Evolutionary conservation across 2,113 vertebrate species (phyloP).

Genomic region (Edolisoma coerulescens): DNA sequence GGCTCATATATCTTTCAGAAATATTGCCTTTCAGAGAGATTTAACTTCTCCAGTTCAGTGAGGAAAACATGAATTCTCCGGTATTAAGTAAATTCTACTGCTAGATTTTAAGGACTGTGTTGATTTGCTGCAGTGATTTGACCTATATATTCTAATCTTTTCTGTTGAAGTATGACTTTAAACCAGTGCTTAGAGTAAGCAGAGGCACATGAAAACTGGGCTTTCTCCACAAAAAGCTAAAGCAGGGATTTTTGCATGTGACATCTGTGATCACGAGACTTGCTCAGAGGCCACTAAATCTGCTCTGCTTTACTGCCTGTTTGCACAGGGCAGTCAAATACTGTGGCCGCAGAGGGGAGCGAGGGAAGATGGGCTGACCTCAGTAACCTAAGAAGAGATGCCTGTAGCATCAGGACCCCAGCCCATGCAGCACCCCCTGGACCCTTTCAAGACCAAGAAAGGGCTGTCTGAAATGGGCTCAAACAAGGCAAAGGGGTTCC

Average conservation of each 20-base stretch:
- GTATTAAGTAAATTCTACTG: not conserved
- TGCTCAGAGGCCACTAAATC: not conserved
- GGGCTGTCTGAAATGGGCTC: not conserved
- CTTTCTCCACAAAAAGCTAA: not conserved
- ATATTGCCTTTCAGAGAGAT: not conserved
- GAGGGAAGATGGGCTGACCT: not conserved
- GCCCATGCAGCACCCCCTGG: not conserved
- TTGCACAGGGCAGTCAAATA: not conserved
- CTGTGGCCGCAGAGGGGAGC: not conserved
- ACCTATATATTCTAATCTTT: not conserved
- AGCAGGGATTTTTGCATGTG: not conserved
- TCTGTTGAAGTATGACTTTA: not conserved
- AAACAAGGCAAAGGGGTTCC: not conserved
- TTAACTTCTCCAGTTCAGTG: not conserved
- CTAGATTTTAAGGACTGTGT: not conserved
- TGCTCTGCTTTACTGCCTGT: not conserved
- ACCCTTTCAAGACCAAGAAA: not conserved
- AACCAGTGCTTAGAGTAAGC: not conserved
- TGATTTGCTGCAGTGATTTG: not conserved
- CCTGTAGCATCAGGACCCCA: not conserved
- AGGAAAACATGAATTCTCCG: not conserved
- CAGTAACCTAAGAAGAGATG: accelerated
- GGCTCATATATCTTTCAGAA: not conserved
- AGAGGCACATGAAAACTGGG: not conserved
- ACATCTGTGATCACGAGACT: not conserved